Evolutionary conservation across 2,888 invertebrate genomes (phyloP).

Genomic region (Conus canariensis): DNA sequence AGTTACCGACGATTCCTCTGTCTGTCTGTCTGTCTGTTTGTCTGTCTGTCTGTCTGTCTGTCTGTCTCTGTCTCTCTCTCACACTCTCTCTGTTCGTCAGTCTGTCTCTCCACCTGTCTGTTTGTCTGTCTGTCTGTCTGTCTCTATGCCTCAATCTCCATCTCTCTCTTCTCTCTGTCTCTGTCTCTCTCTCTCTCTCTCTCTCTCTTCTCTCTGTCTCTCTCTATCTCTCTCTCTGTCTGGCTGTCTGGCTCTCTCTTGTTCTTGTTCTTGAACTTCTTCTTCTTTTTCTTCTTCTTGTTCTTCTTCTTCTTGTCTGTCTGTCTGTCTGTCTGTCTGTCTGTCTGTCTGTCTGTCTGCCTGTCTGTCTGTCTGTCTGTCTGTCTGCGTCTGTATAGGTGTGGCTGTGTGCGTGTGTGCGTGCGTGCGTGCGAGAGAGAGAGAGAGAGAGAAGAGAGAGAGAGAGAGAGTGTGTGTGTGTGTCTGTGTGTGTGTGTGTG

Average conservation of each 20-base stretch:
- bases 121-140: neutral
- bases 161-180: no score
- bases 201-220: neutral
- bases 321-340: neutral
- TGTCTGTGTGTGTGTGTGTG: no score
- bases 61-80: neutral
- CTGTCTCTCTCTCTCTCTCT: no score
- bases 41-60: neutral
- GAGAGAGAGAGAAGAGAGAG: no score
- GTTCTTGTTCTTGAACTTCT: neutral
- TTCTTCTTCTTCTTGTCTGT: neutral
- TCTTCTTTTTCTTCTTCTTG: neutral
- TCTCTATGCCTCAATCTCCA: no score
- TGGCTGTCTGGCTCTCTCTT: neutral
- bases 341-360: neutral
- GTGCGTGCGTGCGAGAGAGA: no score
- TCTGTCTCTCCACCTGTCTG: conserved; percentile 6
- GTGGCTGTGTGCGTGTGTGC: no score
- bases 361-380: neutral
- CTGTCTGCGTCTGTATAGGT: no score
- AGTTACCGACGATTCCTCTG: neutral
- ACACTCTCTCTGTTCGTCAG: neutral
- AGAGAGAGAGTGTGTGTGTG: no score
- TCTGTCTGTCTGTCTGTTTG: neutral
- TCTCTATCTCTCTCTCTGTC: neutral